Conservation (phyloP, 1,140 invertebrate species). For the Patella vulgata region DNA sequence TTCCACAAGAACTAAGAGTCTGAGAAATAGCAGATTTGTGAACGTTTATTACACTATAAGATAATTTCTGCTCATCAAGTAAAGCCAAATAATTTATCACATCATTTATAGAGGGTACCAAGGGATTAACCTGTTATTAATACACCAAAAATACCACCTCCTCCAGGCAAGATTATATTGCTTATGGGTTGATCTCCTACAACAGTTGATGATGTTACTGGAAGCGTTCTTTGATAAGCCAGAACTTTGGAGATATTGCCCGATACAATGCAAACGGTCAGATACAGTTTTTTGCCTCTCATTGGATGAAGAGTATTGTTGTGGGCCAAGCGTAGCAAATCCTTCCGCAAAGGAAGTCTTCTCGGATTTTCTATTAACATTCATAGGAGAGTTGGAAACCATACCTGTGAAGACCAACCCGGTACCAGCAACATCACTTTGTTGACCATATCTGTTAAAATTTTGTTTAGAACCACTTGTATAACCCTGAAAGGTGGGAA, state of each 20-base stretch:
- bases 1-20: constrained; percentile 1
- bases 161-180: constrained; percentile 22
- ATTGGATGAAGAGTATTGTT: constrained; percentile 6
- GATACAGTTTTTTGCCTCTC: constrained; percentile 6
- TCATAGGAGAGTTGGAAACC: constrained; percentile 19
- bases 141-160: constrained; percentile 23
- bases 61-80: not conserved
- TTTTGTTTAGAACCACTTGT: constrained; percentile 13
- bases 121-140: constrained; percentile 15
- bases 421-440: constrained; percentile 18
- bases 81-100: constrained; percentile 18
- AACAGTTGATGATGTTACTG: constrained; percentile 23
- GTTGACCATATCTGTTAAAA: constrained; percentile 1
- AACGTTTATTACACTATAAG: constrained; percentile 26
- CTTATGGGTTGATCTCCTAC: constrained; percentile 18
- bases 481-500: constrained; percentile 33
- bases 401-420: constrained; percentile 26
- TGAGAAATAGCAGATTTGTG: constrained; percentile 16
- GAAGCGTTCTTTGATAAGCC: constrained; percentile 17
- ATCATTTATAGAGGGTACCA: constrained; percentile 11
- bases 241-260: constrained; percentile 11
- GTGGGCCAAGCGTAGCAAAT: constrained; percentile 1
- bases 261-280: constrained; percentile 29
- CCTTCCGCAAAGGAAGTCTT: not conserved
- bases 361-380: constrained; percentile 16